These are phyloP conservation scores for Pristiophorus japonicus DNA, from an alignment of 2,113 vertebrate species.

Conservation along the genomic window DNA sequence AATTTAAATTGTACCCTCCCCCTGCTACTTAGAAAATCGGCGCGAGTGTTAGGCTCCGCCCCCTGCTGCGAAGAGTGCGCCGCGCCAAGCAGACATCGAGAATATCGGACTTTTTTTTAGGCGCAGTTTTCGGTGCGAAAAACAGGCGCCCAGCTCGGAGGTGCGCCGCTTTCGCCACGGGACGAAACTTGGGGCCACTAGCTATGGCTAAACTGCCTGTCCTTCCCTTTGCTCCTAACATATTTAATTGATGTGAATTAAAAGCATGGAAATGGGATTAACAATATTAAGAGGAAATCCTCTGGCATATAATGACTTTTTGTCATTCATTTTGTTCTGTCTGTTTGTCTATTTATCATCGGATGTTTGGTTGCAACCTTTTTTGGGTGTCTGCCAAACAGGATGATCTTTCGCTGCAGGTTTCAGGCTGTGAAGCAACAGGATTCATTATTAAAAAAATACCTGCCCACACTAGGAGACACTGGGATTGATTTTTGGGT, in stretches of 20 bases:
- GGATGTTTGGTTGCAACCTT: neutral
- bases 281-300: slow-evolving; percentile 7
- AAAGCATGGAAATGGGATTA: neutral
- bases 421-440: slow-evolving; percentile 5
- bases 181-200: too few species aligned
- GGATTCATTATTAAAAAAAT: neutral
- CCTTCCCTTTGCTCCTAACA: neutral
- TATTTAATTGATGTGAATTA: slow-evolving; percentile 23
- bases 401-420: neutral
- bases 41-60: too few species aligned
- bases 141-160: too few species aligned
- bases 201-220: neutral
- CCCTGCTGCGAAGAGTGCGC: too few species aligned
- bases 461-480: neutral
- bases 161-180: too few species aligned
- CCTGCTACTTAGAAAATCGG: too few species aligned
- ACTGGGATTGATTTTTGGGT: neutral
- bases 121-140: too few species aligned
- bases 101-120: too few species aligned
- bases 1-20: too few species aligned
- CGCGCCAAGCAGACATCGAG: too few species aligned
- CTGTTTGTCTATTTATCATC: slow-evolving; percentile 29
- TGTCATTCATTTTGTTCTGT: slow-evolving; percentile 12
- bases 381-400: neutral
- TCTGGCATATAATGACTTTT: slow-evolving; percentile 5